Base-by-base conservation (phyloP, 2,888 invertebrate species). In the Tetragonisca angustula region DNA sequence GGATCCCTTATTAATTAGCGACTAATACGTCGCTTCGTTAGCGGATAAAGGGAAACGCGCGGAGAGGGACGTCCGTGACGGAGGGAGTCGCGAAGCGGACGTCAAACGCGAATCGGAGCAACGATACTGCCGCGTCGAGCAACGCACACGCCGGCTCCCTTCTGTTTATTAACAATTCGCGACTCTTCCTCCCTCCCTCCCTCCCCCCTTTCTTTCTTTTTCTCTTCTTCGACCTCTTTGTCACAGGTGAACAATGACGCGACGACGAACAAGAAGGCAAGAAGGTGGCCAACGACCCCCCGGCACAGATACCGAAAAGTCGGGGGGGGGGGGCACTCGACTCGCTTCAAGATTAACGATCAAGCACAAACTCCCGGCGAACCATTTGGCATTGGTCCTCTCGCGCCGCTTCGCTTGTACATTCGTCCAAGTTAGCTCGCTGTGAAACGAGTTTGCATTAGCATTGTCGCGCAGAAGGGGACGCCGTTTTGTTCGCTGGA, bases 1-100 rank as follows among this genome's bases (percentile, higher is more conserved):
- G 73, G 69, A 87, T 80, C 85, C 74, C 70, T 84, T 89, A 91
- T 89, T 90, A 90, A 91, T 91, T 90, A 90, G 84, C 83, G 83
- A 79, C 85, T 86, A 84, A 87, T 89, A 88, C 82, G 81, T 81
- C 74, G 85, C 74, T 88, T 91, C 84, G 87, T 91, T 90, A 89
- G 73, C 70, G 62, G 43, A 81, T 71, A 86, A 85, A 85, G 81
- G 75, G 75, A 71, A 43, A 9, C 56, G 21, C 6, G 9, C 21
- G 43, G 43, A 9, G 43, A 43, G 6, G 3, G 54, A 21, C 21
- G 21, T 52, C 6, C 17, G 52, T 19, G 52, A 17, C 56, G 56
- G 4, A 69, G 36, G 56, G 65, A 27, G 67, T 64, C 54, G 61
- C 5, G 54, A 19, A 72, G 52, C 81, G 77, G 72, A 84, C 70